Evolutionary conservation across 2,113 vertebrate genomes (phyloP).

Genomic region (Sclerurus mexicanus): DNA sequence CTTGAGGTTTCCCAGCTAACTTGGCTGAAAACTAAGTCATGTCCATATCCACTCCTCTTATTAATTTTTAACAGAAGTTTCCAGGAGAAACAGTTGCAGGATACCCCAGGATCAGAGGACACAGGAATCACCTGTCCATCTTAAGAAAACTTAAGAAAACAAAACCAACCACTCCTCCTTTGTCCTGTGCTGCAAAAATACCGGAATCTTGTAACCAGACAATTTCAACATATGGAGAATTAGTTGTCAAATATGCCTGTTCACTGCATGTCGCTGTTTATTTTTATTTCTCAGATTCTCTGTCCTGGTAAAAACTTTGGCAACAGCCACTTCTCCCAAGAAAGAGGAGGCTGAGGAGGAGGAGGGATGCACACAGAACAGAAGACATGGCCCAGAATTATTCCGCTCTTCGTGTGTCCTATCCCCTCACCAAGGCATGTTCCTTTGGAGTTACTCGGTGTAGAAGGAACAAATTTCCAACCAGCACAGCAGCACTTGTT

Average conservation of each 20-base stretch:
- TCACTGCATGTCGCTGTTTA: background rate
- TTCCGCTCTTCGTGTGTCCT: fast-evolving
- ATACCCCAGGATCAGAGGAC: background rate
- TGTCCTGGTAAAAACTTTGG: background rate
- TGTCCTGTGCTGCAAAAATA: background rate
- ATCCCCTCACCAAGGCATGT: background rate
- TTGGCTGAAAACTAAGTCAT: fast-evolving
- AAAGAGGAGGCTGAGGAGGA: background rate
- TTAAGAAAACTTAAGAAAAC: background rate
- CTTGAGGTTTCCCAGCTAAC: background rate
- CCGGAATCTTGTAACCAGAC: background rate
- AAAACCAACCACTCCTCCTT: background rate
- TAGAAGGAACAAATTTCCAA: background rate
- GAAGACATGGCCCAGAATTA: background rate
- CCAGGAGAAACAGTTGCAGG: background rate
- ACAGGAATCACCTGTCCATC: fast-evolving
- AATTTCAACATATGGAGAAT: fast-evolving
- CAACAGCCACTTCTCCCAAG: background rate
- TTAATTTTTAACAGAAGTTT: background rate
- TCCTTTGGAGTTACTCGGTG: fast-evolving
- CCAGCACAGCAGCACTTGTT: background rate
- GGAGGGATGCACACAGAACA: background rate
- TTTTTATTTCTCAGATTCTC: background rate
- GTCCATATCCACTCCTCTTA: background rate
- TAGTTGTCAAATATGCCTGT: background rate